Evolutionary conservation across 2,797 vertebrate species (phyloP).

Genomic region (Falco columbarius): DNA sequence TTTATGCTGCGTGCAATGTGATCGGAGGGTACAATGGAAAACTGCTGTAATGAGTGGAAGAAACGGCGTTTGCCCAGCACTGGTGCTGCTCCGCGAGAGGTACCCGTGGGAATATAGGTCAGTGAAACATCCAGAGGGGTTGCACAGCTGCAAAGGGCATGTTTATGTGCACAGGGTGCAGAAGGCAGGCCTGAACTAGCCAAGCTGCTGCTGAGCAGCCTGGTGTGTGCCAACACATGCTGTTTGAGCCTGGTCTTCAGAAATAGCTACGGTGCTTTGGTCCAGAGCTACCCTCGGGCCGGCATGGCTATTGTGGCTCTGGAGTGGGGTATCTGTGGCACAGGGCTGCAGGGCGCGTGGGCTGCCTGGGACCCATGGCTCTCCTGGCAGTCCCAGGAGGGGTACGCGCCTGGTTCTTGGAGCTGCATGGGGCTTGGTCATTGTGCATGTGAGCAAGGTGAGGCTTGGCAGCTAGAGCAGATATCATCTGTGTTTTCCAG

Average conservation of each 20-base stretch:
- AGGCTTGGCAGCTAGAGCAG: neutral
- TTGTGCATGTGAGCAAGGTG: neutral
- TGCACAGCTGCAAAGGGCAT: neutral
- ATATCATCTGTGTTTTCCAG: neutral
- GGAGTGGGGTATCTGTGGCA: neutral
- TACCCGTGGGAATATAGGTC: neutral
- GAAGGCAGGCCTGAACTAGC: neutral
- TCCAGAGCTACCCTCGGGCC: neutral
- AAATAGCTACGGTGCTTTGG: fast-evolving
- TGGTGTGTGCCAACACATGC: fast-evolving
- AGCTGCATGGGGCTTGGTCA: neutral
- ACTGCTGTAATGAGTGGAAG: neutral
- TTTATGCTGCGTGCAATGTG: neutral
- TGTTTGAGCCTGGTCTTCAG: fast-evolving
- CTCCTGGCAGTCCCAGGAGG: neutral
- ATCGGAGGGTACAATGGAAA: neutral
- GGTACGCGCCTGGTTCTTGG: fast-evolving
- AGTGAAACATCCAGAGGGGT: neutral
- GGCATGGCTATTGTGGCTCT: neutral
- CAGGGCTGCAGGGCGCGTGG: fast-evolving
- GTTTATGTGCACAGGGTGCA: neutral
- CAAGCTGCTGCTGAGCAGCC: neutral
- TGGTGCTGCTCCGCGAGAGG: neutral
- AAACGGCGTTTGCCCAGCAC: fast-evolving
- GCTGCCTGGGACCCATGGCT: neutral